Evolutionary conservation across 2,888 invertebrate species (phyloP), one percentile per base, ranked within the genome.

Genomic region (Erebia epiphron): DNA sequence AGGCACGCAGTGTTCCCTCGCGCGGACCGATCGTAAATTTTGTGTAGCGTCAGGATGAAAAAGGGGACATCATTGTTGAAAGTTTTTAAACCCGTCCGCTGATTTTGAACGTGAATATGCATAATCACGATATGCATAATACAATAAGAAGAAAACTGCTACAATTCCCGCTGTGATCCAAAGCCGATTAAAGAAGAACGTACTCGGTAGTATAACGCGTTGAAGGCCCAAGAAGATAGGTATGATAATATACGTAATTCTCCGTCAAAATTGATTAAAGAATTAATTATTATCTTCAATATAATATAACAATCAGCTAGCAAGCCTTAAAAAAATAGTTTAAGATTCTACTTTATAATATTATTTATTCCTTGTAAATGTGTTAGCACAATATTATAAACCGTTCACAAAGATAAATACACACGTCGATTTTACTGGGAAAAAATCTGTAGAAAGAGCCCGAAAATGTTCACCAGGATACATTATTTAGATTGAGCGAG

Each of bases 21-120:
- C 86, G 85, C 86, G 88, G 83, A 78, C 83, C 83, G 90, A 85
- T 88, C 89, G 90, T 92, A 92, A 92, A 92, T 93, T 90, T 88
- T 84, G 82, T 84, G 86, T 85, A 91, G 91, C 90, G 92, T 92
- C 92, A 90, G 89, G 88, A 92, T 92, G 89, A 91, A 90, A 91
- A 92, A 92, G 89, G 86, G 88, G 83, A 90, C 88, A 91, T 91
- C 89, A 90, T 90, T 91, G 92, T 92, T 91, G 88, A 87, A 90
- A 88, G 89, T 89, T 90, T 91, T 87, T 83, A 82, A 88, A 84
- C 87, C 86, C 87, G 83, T 85, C 83, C 83, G 80, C 81, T 84
- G 85, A 85, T 87, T 86, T 84, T 80, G 79, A 65, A 82, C 82
- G 80, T 82, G 82, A 80, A 83, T 87, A 84, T 84, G 82, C 76